Percentiles rank a stretch among this genome's conserved stretches.
Conservation (phyloP, 2,888 invertebrate species). For the Sphinx pinastri region DNA sequence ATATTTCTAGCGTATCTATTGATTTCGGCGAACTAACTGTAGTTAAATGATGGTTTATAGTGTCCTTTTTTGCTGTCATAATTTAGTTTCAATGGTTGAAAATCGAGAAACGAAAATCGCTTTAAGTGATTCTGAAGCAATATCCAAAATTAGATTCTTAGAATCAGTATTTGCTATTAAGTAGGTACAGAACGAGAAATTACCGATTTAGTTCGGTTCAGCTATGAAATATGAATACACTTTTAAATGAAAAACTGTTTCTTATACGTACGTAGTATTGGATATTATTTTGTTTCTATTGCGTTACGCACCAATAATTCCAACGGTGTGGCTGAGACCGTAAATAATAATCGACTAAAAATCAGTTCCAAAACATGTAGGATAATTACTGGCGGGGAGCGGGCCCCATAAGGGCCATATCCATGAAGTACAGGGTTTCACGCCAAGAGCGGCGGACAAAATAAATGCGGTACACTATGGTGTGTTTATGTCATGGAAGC, state of each 20-base stretch:
- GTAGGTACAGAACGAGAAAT: neutral
- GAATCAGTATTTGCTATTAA: conserved; percentile 1
- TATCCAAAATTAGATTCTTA: neutral
- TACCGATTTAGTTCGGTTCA: conserved; percentile 7
- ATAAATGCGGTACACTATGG: conserved; percentile 73
- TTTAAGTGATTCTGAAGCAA: neutral
- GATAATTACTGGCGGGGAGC: conserved; percentile 80
- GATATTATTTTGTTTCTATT: neutral
- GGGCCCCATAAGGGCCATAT: conserved; percentile 65
- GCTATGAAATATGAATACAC: neutral
- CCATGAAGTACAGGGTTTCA: conserved; percentile 64
- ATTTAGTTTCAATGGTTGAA: neutral
- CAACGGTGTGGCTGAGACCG: conserved; percentile 62
- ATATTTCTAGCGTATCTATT: neutral
- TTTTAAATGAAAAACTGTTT: neutral
- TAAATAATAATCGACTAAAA: conserved; percentile 81
- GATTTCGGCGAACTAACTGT: neutral
- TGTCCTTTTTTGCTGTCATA: neutral
- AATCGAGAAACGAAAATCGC: neutral
- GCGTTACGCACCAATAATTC: conserved; percentile 23
- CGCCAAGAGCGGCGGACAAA: conserved; percentile 43
- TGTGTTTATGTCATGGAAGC: conserved; percentile 83
- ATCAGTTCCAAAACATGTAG: conserved; percentile 81
- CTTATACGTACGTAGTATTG: neutral
- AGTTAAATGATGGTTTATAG: conserved; percentile 1